These are phyloP conservation scores for Gryllus longicercus DNA, from an alignment of 2,888 invertebrate genomes.

Conservation along the genomic window DNA sequence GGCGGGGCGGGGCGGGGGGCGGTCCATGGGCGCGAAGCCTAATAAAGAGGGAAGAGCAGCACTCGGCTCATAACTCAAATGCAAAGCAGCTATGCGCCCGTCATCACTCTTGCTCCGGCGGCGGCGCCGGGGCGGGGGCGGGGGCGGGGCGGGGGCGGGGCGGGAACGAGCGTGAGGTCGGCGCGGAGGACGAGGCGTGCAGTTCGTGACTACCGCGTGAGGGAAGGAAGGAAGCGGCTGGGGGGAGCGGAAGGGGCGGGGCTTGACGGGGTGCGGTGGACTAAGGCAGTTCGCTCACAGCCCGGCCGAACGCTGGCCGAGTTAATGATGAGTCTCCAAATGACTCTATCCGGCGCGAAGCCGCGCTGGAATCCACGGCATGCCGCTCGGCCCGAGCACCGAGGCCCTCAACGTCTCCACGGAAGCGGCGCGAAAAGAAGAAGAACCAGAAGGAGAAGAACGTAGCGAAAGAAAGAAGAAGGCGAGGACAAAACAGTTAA, in stretches of 20 bases:
- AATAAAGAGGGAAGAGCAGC: too few species aligned
- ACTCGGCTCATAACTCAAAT: too few species aligned
- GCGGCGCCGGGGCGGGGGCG: too few species aligned
- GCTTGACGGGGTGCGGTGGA: background rate
- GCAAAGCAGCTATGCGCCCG: too few species aligned
- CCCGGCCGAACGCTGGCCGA: background rate
- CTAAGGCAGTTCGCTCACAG: too few species aligned
- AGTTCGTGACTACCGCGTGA: too few species aligned
- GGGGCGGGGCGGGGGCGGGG: too few species aligned
- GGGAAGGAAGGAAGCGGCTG: background rate
- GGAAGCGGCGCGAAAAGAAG: background rate
- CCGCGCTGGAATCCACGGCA: background rate
- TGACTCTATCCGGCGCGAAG: background rate
- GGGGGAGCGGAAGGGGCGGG: background rate
- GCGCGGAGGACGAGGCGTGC: too few species aligned
- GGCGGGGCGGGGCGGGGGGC: too few species aligned
- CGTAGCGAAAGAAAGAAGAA: background rate
- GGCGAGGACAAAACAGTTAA: background rate
- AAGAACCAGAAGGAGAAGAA: background rate
- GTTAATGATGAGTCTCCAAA: constrained; percentile 17
- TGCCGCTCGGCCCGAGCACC: background rate
- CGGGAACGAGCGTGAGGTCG: too few species aligned
- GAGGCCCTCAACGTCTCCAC: background rate
- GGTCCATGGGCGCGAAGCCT: too few species aligned
- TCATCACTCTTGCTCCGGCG: too few species aligned